Percentiles rank a stretch among this genome's conserved stretches.
Conservation (phyloP, 1,140 invertebrate species). For the Teleogryllus occipitalis region DNA sequence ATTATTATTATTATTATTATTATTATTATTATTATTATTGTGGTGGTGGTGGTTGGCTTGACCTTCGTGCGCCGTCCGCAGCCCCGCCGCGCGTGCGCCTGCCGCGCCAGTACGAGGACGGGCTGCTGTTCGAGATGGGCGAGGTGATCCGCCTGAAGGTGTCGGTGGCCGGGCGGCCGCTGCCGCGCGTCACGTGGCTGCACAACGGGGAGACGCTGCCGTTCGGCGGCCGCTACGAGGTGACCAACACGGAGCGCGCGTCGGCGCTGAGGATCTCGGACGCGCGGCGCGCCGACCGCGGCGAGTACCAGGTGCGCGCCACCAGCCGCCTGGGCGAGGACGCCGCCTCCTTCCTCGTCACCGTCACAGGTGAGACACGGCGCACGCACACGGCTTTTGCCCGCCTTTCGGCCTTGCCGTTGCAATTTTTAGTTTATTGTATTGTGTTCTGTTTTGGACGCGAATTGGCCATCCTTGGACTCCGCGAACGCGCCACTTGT, state of each 20-base stretch:
- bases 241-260: constrained; percentile 54
- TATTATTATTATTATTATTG: no score
- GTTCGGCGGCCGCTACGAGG: constrained; percentile 52
- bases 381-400: no score
- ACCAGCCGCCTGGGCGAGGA: constrained; percentile 77
- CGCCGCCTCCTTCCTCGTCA: constrained; percentile 68
- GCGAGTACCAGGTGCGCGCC: constrained; percentile 75
- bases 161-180: constrained; percentile 78
- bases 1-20: no score
- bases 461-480: no score
- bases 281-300: constrained; percentile 64
- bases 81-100: constrained; percentile 69
- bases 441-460: no score
- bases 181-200: constrained; percentile 73
- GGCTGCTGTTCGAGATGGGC: constrained; percentile 77
- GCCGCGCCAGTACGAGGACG: constrained; percentile 76
- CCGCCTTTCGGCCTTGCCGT: no score
- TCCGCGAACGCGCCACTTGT: no score
- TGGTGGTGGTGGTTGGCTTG: no score
- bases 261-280: constrained; percentile 63
- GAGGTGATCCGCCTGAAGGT: constrained; percentile 82
- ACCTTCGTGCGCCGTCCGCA: no score
- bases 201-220: constrained; percentile 69
- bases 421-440: no score
- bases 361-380: constrained; percentile 68